Percentiles rank a stretch among this genome's conserved stretches.
phyloP scores from a whole-genome alignment of 2,797 vertebrate species.

The Argyrosomus regius region DNA sequence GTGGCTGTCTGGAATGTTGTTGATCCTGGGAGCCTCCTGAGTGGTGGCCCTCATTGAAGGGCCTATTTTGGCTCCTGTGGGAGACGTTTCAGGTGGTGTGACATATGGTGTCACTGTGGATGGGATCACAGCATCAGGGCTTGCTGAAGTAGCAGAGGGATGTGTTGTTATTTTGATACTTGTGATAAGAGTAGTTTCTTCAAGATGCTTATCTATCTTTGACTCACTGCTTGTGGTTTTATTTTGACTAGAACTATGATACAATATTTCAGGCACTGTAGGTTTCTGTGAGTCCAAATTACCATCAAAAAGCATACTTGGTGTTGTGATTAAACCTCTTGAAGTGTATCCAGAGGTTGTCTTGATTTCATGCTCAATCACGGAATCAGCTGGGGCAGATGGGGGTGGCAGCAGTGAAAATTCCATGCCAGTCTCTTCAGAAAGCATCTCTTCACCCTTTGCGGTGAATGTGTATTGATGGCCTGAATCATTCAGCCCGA shows the following conservation, averaged over 20 bases:
- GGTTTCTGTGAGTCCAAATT: conserved; percentile 31
- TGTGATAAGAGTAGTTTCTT: conserved; percentile 52
- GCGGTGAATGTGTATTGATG: conserved; percentile 29
- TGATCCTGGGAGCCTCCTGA: conserved; percentile 57
- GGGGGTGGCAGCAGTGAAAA: conserved; percentile 41
- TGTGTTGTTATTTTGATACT: conserved; percentile 52
- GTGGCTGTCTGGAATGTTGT: conserved; percentile 77
- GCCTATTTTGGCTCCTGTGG: conserved; percentile 22
- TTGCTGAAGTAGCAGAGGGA: neutral
- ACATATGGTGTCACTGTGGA: conserved; percentile 50
- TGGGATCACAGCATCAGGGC: conserved; percentile 8
- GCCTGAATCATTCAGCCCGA: conserved; percentile 35
- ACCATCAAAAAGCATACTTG: conserved; percentile 18
- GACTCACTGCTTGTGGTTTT: conserved; percentile 42
- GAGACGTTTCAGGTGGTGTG: conserved; percentile 26
- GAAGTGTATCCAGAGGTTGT: conserved; percentile 41
- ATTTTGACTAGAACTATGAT: conserved; percentile 48
- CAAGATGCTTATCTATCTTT: conserved; percentile 42
- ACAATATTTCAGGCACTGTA: conserved; percentile 48
- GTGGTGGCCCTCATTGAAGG: conserved; percentile 14
- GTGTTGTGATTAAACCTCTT: conserved; percentile 7
- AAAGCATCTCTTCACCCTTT: conserved; percentile 22
- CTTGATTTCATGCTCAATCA: conserved; percentile 25
- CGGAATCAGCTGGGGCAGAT: conserved; percentile 43
- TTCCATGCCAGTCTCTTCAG: conserved; percentile 34